A percentile compares a stretch with the other conserved stretches of the same genome.
phyloP scores from a whole-genome alignment of 2,113 vertebrate genomes.

The Corynorhinus townsendii region DNA sequence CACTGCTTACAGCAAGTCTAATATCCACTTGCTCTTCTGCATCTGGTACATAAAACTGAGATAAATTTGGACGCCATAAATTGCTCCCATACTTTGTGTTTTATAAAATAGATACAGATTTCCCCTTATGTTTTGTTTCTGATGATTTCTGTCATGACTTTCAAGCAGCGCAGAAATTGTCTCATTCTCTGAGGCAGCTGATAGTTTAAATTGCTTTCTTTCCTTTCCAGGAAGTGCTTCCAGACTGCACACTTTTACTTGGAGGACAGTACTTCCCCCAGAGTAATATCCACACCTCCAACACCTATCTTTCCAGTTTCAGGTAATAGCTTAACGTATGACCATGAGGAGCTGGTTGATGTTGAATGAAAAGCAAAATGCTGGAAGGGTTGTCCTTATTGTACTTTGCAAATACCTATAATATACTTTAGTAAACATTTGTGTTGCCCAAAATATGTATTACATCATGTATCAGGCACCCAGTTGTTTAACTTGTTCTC shows the following conservation, averaged over 20 bases:
- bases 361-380: not conserved
- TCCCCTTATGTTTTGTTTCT: not conserved
- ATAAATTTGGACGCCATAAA: conserved; percentile 31
- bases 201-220: conserved; percentile 51
- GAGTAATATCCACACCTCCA: conserved; percentile 87
- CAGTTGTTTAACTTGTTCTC: not conserved
- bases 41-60: conserved; percentile 67
- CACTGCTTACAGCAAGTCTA: conserved; percentile 48
- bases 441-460: not conserved
- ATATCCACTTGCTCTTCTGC: conserved; percentile 61
- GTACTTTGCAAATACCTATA: not conserved
- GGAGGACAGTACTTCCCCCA: conserved; percentile 90
- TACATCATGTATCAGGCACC: not conserved
- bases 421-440: not conserved
- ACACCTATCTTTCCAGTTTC: conserved; percentile 91
- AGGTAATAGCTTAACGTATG: conserved; percentile 81
- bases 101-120: not conserved
- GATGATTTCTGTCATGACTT: conserved; percentile 28
- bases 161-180: not conserved
- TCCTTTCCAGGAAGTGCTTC: conserved; percentile 91
- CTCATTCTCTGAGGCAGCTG: not conserved
- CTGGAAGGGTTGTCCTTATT: not conserved
- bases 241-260: conserved; percentile 99
- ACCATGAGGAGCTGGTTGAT: conserved; percentile 27
- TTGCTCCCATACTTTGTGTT: not conserved